These are phyloP conservation scores for Clarias macrocephalus DNA, from an alignment of 2,113 vertebrate genomes.

Conservation along the genomic window DNA sequence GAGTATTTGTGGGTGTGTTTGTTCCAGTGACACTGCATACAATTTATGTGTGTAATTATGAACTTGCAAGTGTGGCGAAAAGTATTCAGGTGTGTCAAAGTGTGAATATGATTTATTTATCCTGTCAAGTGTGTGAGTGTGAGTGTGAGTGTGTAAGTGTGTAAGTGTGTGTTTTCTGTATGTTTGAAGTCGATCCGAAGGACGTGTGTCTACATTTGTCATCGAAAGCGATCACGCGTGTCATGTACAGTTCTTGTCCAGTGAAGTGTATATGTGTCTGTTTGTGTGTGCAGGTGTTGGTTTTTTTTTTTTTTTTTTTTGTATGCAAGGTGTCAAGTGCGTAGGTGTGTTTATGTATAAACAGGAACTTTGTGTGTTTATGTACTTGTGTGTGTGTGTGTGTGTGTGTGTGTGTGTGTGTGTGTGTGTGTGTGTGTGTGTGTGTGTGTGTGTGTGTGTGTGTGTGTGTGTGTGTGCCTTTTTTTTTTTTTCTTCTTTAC, in stretches of 20 bases:
- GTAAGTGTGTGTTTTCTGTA: not conserved
- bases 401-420: not conserved
- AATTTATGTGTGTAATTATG: not conserved
- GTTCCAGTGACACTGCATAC: not conserved
- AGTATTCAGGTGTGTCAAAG: not conserved
- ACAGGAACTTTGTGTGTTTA: conserved; percentile 9
- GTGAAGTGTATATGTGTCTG: not conserved
- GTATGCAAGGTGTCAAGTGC: conserved; percentile 9
- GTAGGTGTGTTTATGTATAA: conserved; percentile 23
- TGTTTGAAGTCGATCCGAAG: not conserved
- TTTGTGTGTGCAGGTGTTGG: not conserved
- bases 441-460: too few relatives aligned
- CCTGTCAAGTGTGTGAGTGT: not conserved
- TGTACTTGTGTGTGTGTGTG: not conserved
- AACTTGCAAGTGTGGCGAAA: not conserved
- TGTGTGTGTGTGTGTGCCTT: not conserved
- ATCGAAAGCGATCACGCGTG: not conserved
- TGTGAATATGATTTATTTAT: not conserved
- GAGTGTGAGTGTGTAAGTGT: too few relatives aligned
- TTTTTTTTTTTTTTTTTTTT: not conserved
- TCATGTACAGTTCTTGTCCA: not conserved
- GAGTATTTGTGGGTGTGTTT: not conserved
- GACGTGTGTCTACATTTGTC: not conserved
- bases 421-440: too few relatives aligned
- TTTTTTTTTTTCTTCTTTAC: too few relatives aligned